Conservation (phyloP, 2,113 vertebrate species). For the Hippocampus mohnikei region DNA sequence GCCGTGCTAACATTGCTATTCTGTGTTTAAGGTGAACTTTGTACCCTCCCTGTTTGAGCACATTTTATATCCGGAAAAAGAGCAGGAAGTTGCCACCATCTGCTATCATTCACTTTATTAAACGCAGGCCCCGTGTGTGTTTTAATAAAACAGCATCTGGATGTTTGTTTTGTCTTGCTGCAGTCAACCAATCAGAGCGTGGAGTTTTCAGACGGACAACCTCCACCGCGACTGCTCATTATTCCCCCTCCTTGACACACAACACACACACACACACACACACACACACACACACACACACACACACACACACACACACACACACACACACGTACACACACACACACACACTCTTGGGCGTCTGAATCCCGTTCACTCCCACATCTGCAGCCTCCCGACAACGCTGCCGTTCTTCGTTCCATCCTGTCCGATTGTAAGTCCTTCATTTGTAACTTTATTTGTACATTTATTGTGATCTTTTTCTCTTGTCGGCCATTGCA, state of each 20-base stretch:
- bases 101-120: neutral
- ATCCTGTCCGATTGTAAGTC: conserved; percentile 51
- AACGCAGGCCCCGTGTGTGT: neutral
- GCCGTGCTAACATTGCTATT: neutral
- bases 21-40: conserved; percentile 14
- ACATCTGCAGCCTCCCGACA: conserved; percentile 28
- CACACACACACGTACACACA: no score
- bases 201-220: conserved; percentile 2
- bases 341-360: conserved; percentile 3
- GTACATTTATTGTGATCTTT: neutral
- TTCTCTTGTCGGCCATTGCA: neutral
- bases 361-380: conserved; percentile 19
- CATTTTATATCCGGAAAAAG: neutral
- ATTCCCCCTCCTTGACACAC: neutral
- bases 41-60: neutral
- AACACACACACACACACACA: no score
- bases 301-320: neutral
- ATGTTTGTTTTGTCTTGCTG: neutral
- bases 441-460: neutral
- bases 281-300: no score
- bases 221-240: conserved; percentile 4
- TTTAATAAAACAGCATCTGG: conserved; percentile 7
- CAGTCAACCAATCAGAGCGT: conserved; percentile 29
- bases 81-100: neutral
- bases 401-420: conserved; percentile 16